Conservation (phyloP, 64 coral and sea anemone genomes). For the Actinia tenebrosa region DNA sequence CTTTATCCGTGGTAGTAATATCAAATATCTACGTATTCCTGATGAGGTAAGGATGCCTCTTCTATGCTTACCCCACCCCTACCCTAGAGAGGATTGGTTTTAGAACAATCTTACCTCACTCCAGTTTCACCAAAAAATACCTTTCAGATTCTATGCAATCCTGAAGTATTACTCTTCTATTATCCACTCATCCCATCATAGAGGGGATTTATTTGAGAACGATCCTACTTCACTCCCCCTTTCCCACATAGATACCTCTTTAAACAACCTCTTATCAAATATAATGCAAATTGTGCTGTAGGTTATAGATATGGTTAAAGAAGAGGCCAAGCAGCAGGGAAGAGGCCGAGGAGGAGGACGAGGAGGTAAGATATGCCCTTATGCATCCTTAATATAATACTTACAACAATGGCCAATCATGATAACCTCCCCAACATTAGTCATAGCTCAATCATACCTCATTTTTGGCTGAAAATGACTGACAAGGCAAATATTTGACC, state of each 20-base stretch:
- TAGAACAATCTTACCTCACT: too few relatives aligned
- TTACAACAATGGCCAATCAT: too few relatives aligned
- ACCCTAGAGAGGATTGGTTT: not conserved
- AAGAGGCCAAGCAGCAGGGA: slow-evolving; percentile 43
- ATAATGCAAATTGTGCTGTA: not conserved
- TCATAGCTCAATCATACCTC: too few relatives aligned
- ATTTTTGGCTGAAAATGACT: too few relatives aligned
- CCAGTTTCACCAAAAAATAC: too few relatives aligned
- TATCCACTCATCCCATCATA: not conserved
- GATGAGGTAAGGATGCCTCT: slow-evolving; percentile 79
- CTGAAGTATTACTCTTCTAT: not conserved
- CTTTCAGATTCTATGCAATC: too few relatives aligned
- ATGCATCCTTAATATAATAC: not conserved
- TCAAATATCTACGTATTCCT: slow-evolving; percentile 98
- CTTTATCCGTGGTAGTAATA: slow-evolving; percentile 97
- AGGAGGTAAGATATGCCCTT: slow-evolving; percentile 13
- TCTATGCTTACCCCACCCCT: not conserved
- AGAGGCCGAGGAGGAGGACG: slow-evolving; percentile 46
- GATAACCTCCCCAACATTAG: too few relatives aligned
- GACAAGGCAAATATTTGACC: too few relatives aligned
- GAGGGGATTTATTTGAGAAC: not conserved
- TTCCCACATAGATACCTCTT: not conserved
- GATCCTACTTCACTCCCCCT: not conserved
- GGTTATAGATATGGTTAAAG: slow-evolving; percentile 68
- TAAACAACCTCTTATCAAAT: not conserved